These are phyloP conservation scores for Pseudanteris insignis DNA, from an alignment of 2,888 invertebrate genomes.

Conservation along the genomic window DNA sequence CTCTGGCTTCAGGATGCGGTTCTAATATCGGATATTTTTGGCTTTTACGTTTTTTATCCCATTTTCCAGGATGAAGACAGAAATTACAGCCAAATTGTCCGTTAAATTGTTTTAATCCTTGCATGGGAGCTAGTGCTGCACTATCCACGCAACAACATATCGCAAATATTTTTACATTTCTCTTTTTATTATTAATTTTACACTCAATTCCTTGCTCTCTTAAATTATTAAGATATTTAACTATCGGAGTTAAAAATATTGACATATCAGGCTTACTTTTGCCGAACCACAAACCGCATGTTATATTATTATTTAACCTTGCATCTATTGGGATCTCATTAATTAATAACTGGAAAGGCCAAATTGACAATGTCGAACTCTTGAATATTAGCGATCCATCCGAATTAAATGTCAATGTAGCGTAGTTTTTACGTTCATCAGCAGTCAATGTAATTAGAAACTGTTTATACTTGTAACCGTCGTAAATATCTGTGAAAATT, in stretches of 20 bases:
- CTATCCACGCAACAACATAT: conserved; percentile 7
- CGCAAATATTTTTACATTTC: neutral
- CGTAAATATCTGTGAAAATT: no score
- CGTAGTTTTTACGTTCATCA: neutral
- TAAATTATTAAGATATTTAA: neutral
- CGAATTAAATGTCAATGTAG: neutral
- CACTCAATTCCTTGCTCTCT: neutral
- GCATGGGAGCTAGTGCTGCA: neutral
- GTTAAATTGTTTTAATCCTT: conserved; percentile 3
- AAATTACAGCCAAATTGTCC: conserved; percentile 6
- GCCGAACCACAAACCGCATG: neutral
- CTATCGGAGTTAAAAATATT: neutral
- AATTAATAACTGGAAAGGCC: neutral
- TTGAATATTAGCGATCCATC: neutral
- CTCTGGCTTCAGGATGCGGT: neutral
- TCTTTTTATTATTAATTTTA: neutral
- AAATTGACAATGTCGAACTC: neutral
- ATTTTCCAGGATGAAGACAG: conserved; percentile 3
- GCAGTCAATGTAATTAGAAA: neutral
- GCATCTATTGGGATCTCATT: neutral
- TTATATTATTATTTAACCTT: neutral
- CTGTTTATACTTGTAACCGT: no score
- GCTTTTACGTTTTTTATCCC: neutral
- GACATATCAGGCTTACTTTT: neutral
- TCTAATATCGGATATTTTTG: conserved; percentile 1